Conservation (phyloP, 2,888 invertebrate genomes). For the Trissolcus japonicus region DNA sequence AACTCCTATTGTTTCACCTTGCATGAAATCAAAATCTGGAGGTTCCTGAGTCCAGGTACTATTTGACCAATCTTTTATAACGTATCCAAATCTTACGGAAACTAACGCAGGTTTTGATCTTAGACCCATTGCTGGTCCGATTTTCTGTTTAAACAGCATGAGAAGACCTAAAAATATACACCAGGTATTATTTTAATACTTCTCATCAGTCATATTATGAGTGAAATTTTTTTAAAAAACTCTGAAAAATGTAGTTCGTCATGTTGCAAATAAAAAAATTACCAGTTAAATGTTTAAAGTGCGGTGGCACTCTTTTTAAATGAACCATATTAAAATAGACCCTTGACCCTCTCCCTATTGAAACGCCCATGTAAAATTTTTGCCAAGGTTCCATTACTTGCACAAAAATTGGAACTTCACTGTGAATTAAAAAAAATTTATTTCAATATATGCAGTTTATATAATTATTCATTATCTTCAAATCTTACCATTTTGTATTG, state of each 20-base stretch:
- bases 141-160: constrained; percentile 92
- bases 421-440: constrained; percentile 62
- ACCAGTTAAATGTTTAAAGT: constrained; percentile 89
- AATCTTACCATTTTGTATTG: constrained; percentile 84
- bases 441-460: background rate
- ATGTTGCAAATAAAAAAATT: constrained; percentile 22
- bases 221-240: background rate
- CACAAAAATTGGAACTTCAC: constrained; percentile 89
- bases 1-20: constrained; percentile 78
- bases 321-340: constrained; percentile 94
- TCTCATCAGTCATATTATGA: background rate
- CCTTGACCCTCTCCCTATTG: constrained; percentile 85
- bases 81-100: constrained; percentile 86
- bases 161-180: constrained; percentile 79
- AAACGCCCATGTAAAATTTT: constrained; percentile 87
- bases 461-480: background rate
- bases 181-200: background rate
- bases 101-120: constrained; percentile 83
- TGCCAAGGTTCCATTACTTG: constrained; percentile 90
- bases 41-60: constrained; percentile 82
- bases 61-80: constrained; percentile 80
- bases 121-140: constrained; percentile 77
- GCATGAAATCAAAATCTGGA: constrained; percentile 78
- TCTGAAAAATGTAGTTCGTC: background rate
- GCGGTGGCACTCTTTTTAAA: constrained; percentile 86